phyloP scores from a whole-genome alignment of 2,113 vertebrate species.

The Balaenoptera acutorostrata region DNA sequence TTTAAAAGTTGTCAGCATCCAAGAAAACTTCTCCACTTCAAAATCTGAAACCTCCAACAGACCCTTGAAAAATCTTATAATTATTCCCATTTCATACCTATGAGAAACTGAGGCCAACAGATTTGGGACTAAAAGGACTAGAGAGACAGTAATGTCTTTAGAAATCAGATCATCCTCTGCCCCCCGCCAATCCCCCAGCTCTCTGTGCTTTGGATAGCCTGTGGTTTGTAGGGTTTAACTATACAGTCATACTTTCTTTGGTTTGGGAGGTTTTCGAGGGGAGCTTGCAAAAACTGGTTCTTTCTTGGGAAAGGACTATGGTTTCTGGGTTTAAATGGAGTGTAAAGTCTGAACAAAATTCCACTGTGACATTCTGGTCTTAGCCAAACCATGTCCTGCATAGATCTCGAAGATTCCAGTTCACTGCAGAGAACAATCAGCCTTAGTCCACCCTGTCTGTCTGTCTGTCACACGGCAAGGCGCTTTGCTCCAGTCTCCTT shows the following conservation, averaged over 20 bases:
- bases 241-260: not conserved
- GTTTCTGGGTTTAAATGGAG: conserved; percentile 14
- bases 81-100: not conserved
- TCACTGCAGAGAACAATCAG: not conserved
- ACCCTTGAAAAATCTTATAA: not conserved
- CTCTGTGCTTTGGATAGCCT: not conserved
- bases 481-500: not conserved
- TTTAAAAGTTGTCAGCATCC: not conserved
- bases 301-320: not conserved
- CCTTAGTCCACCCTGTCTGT: not conserved
- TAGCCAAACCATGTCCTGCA: not conserved
- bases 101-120: not conserved
- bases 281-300: not conserved
- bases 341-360: conserved; percentile 17
- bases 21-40: not conserved
- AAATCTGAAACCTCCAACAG: not conserved
- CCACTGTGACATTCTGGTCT: not conserved
- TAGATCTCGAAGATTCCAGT: not conserved
- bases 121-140: not conserved
- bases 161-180: not conserved
- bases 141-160: not conserved
- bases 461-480: not conserved
- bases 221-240: not conserved
- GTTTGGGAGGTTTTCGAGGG: not conserved
- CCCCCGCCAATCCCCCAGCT: not conserved